phyloP scores from a whole-genome alignment of 2,113 vertebrate species.

The Menura novaehollandiae region DNA sequence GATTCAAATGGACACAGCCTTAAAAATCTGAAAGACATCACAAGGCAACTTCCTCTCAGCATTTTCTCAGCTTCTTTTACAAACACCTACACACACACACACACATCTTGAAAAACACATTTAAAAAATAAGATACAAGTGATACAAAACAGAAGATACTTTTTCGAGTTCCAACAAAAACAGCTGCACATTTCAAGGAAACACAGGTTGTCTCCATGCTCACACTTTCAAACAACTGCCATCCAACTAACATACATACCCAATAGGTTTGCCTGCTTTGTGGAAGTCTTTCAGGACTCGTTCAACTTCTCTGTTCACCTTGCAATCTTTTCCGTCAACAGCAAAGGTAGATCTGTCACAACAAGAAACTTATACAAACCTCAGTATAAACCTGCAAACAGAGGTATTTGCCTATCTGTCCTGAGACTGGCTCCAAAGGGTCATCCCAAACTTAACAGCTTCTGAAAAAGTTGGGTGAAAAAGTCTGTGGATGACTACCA shows the following conservation, averaged over 20 bases:
- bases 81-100: not conserved
- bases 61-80: not conserved
- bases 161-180: not conserved
- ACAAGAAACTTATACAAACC: not conserved
- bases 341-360: constrained; percentile 83
- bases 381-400: not conserved
- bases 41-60: not conserved
- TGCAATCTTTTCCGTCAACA: constrained; percentile 82
- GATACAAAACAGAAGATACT: not conserved
- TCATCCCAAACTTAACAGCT: not conserved
- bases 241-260: constrained; percentile 60
- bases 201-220: not conserved
- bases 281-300: constrained; percentile 85
- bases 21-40: not conserved
- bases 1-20: not conserved
- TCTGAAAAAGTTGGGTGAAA: not conserved
- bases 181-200: not conserved
- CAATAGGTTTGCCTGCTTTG: constrained; percentile 83
- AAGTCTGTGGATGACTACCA: not conserved
- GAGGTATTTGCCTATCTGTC: not conserved
- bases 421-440: not conserved
- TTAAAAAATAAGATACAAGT: not conserved
- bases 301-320: constrained; percentile 79
- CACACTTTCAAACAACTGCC: not conserved
- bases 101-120: not conserved